Evolutionary conservation across 2,113 vertebrate species (phyloP).

Genomic region (Eclectus roratus): DNA sequence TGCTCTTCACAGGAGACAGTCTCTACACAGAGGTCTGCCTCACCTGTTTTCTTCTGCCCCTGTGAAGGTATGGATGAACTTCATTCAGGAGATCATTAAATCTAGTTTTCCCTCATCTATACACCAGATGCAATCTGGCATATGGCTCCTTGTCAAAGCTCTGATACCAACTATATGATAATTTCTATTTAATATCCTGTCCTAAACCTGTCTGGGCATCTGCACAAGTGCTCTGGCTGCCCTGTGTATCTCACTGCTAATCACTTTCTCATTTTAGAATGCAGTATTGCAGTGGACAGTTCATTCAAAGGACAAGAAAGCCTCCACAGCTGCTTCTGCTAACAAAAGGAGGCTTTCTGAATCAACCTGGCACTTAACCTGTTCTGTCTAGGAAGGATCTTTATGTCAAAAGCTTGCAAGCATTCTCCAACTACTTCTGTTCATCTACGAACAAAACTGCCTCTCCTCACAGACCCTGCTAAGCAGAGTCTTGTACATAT

Average conservation of each 20-base stretch:
- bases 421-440: neutral
- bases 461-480: neutral
- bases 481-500: neutral
- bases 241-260: neutral
- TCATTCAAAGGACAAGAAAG: neutral
- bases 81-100: neutral
- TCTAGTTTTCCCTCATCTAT: neutral
- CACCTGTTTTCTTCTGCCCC: neutral
- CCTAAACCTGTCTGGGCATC: neutral
- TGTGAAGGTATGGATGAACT: neutral
- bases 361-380: neutral
- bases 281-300: neutral
- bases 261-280: neutral
- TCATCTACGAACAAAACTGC: neutral
- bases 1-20: neutral
- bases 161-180: neutral
- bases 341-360: neutral
- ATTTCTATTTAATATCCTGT: neutral
- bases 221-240: neutral
- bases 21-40: neutral
- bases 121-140: neutral
- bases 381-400: neutral
- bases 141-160: neutral
- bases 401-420: neutral
- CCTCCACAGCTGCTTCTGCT: neutral